phyloP scores from a whole-genome alignment of 2,888 invertebrate species.

The Nasonovia ribisnigri region DNA sequence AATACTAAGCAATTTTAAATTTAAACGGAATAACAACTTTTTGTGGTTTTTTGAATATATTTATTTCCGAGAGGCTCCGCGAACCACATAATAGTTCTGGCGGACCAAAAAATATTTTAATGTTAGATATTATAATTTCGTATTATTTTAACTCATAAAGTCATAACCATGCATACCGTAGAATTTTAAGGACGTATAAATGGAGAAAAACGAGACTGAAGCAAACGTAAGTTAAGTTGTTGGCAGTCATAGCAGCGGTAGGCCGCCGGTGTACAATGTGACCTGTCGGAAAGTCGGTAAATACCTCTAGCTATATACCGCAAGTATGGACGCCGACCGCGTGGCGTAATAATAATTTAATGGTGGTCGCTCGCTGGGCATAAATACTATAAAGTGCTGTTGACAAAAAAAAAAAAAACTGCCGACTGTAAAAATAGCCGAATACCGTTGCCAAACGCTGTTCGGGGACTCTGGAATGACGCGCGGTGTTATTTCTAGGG shows the following conservation, averaged over 20 bases:
- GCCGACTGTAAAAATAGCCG: slow-evolving; percentile 52
- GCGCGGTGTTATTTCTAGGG: slow-evolving; percentile 50
- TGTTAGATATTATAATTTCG: background rate
- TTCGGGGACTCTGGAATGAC: slow-evolving; percentile 58
- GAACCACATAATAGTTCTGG: background rate
- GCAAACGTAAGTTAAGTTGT: slow-evolving; percentile 4
- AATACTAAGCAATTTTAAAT: background rate
- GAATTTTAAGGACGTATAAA: background rate
- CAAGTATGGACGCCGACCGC: background rate
- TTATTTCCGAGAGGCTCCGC: background rate
- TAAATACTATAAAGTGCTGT: slow-evolving; percentile 34
- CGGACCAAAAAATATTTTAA: background rate
- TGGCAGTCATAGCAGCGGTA: background rate
- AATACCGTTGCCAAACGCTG: slow-evolving; percentile 55
- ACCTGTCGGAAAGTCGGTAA: slow-evolving; percentile 48
- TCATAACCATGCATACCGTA: background rate
- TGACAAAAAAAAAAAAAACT: slow-evolving; percentile 35
- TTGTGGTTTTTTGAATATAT: background rate
- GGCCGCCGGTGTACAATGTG: background rate
- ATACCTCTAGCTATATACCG: background rate
- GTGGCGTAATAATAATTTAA: slow-evolving; percentile 24
- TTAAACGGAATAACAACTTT: background rate
- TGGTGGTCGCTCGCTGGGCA: background rate
- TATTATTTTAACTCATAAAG: background rate
- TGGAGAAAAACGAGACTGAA: background rate